Evolutionary conservation across 2,797 vertebrate genomes (phyloP), one percentile per base, ranked within the genome.

Genomic region (Sparidentex hasta): DNA sequence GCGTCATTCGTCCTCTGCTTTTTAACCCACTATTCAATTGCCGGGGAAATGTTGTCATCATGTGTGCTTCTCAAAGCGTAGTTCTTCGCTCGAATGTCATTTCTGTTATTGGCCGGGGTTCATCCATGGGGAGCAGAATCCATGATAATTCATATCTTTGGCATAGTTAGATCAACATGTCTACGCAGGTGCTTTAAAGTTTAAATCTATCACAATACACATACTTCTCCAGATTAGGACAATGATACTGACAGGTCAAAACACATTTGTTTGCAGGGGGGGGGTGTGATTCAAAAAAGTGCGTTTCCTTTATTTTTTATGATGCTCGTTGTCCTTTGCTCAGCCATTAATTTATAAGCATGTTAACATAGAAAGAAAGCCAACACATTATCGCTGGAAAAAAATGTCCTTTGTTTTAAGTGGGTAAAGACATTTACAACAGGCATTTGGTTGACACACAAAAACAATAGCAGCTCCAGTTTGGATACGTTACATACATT

Each of bases 31-130:
- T 72, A 23, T 29, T 76, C 48, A 58, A 0, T 0, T 23, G 8
- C 54, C 11, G 41, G 20, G n/a, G 47, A 80, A 21, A 84, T 83
- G 7, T 65, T 58, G 25, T 76, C 62, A 86, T 73, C 62, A 86
- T 73, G 7, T 50, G 12, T 25, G 47, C 11, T 58, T 23, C 2
- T 20, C 4, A 65, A n/a, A 6, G 17, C 51, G 3, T 3, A 52
- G 33, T 65, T 71, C 11, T 21, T 70, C 58, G 0, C 21, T 23
- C 3, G 47, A 8, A 56, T 71, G 3, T 11, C 13, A 29, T 7
- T 14, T 20, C 2, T 16, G 25, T 29, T 17, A 38, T 18, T 65
- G 38, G 20, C 18, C 43, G 0, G 23, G 7, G 16, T 66, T 65
- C 64, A 8, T 1, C 17, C 4, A 58, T 1, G 0, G 6, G 41